A percentile compares a stretch with the other conserved stretches of the same genome.
Evolutionary conservation across 2,888 invertebrate species (phyloP).

Genomic region (Stenotaenia linearis): DNA sequence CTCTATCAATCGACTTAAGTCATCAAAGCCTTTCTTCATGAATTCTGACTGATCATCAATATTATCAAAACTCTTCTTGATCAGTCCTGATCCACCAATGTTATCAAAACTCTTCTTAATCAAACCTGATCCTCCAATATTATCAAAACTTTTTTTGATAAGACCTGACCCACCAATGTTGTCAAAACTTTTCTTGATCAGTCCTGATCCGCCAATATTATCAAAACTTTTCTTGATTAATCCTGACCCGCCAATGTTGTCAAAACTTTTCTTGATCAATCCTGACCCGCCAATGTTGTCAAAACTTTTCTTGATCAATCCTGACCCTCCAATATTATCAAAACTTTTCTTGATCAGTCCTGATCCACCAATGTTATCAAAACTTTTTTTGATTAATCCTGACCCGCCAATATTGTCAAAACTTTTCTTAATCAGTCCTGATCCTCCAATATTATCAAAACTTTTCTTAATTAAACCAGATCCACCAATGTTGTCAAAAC

Average conservation of each 20-base stretch:
- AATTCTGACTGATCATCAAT: no score
- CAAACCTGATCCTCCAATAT: not conserved
- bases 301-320: not conserved
- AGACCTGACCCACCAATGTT: not conserved
- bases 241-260: not conserved
- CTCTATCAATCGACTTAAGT: no score
- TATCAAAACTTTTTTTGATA: not conserved
- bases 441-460: not conserved
- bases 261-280: not conserved
- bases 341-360: slow-evolving; percentile 2
- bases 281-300: not conserved
- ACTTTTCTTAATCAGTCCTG: not conserved
- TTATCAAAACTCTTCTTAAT: slow-evolving; percentile 9
- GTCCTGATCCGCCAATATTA: not conserved
- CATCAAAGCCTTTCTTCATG: no score
- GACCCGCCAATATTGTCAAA: not conserved
- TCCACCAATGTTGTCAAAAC: no score
- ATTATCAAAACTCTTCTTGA: not conserved
- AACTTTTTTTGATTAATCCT: not conserved
- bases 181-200: not conserved
- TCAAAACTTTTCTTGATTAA: not conserved
- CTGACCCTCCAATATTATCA: not conserved
- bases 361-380: not conserved
- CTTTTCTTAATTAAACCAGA: not conserved
- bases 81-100: not conserved